phyloP scores from a whole-genome alignment of 2,888 invertebrate genomes.

The Diploptera punctata region DNA sequence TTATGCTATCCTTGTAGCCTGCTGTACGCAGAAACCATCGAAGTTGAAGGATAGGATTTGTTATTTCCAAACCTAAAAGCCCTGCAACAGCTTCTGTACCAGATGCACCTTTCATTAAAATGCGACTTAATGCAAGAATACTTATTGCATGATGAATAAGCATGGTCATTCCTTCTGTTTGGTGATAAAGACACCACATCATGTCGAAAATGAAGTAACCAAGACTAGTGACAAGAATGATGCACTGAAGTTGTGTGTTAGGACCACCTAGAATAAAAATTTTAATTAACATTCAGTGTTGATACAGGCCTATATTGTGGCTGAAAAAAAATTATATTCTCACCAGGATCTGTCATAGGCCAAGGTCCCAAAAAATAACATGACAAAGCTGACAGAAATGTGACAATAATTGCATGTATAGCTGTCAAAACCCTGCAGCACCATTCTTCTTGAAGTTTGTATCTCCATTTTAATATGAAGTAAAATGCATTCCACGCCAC shows the following conservation, averaged over 20 bases:
- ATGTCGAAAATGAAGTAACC: conserved; percentile 69
- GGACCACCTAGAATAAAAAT: conserved; percentile 45
- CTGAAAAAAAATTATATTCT: conserved; percentile 14
- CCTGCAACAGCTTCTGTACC: conserved; percentile 50
- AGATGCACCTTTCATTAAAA: conserved; percentile 57
- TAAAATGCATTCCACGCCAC: conserved; percentile 40
- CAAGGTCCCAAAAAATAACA: conserved; percentile 38
- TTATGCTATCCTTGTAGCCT: conserved; percentile 57
- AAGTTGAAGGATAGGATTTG: conserved; percentile 67
- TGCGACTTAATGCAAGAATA: conserved; percentile 59
- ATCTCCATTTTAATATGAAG: conserved; percentile 34
- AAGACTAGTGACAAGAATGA: conserved; percentile 63
- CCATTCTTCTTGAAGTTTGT: conserved; percentile 41
- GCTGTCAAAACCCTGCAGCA: conserved; percentile 42
- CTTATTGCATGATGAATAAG: conserved; percentile 63
- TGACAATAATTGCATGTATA: conserved; percentile 42
- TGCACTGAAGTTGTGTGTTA: conserved; percentile 53
- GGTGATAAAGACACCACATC: conserved; percentile 63
- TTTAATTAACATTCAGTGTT: background rate
- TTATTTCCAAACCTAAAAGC: conserved; percentile 64
- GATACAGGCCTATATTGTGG: too few relatives aligned
- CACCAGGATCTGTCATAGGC: conserved; percentile 43
- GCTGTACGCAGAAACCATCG: conserved; percentile 66
- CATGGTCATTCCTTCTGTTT: conserved; percentile 61
- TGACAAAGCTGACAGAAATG: conserved; percentile 29